phyloP scores from a whole-genome alignment of 2,888 invertebrate species.

The Apotomis capreana region DNA sequence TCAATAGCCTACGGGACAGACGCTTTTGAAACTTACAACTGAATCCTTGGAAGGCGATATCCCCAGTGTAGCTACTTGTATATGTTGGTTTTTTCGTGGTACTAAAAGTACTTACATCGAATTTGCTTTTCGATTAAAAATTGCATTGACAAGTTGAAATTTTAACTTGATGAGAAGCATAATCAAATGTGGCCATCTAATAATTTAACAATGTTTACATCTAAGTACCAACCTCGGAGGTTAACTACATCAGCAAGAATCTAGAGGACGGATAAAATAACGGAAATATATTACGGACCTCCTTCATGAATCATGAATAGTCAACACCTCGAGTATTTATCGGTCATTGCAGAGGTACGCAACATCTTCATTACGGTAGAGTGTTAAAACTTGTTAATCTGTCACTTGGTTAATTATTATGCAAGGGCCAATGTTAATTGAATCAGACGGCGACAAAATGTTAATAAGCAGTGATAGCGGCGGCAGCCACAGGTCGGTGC shows the following conservation, averaged over 20 bases:
- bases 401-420: conserved; percentile 79
- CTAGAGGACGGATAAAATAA: background rate
- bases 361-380: conserved; percentile 80
- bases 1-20: conserved; percentile 50
- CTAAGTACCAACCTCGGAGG: too few relatives aligned
- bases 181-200: too few relatives aligned
- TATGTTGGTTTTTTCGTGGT: too few relatives aligned
- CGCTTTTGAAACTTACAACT: conserved; percentile 24
- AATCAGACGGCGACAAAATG: conserved; percentile 79
- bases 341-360: conserved; percentile 56
- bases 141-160: too few relatives aligned
- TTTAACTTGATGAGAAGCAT: too few relatives aligned
- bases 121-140: too few relatives aligned
- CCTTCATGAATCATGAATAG: conserved; percentile 59
- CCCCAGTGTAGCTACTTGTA: too few relatives aligned
- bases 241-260: background rate
- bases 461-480: conserved; percentile 76
- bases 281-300: conserved; percentile 44
- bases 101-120: too few relatives aligned
- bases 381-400: conserved; percentile 81
- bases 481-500: conserved; percentile 44
- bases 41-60: too few relatives aligned
- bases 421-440: conserved; percentile 75
- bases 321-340: conserved; percentile 55
- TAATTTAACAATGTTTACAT: too few relatives aligned